phyloP scores from a whole-genome alignment of 2,888 invertebrate species.

The Ligdia adustata region DNA sequence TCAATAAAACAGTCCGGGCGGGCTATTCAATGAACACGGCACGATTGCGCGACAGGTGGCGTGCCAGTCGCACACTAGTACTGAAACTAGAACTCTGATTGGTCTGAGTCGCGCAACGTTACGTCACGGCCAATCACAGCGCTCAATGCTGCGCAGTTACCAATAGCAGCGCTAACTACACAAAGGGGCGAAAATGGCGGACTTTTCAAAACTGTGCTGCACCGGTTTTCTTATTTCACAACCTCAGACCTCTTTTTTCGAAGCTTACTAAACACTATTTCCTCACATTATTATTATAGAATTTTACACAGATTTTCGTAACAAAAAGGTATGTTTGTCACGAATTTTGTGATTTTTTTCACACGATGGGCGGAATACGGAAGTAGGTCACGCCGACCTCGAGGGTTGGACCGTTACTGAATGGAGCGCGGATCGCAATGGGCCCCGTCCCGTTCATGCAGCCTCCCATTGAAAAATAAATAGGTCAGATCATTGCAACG shows the following conservation, averaged over 20 bases:
- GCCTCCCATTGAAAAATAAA: conserved; percentile 80
- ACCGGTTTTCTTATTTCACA: conserved; percentile 39
- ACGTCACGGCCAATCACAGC: conserved; percentile 58
- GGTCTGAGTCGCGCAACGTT: conserved; percentile 43
- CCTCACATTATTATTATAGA: neutral
- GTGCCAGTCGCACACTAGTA: conserved; percentile 64
- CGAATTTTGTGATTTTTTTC: conserved; percentile 24
- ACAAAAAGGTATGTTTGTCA: conserved; percentile 1
- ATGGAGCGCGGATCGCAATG: conserved; percentile 72
- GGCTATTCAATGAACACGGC: conserved; percentile 77
- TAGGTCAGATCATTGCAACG: conserved; percentile 82
- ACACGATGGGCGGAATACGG: conserved; percentile 42
- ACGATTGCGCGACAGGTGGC: conserved; percentile 77
- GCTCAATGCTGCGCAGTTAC: conserved; percentile 41
- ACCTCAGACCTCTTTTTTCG: conserved; percentile 21
- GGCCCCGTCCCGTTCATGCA: conserved; percentile 77
- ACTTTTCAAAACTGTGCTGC: conserved; percentile 53
- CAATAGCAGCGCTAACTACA: conserved; percentile 53
- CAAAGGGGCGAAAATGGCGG: conserved; percentile 51
- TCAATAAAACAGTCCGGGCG: conserved; percentile 75
- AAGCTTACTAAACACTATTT: conserved; percentile 12
- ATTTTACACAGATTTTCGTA: conserved; percentile 8
- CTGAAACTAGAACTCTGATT: conserved; percentile 48
- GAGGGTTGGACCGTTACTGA: conserved; percentile 76
- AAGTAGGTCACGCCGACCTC: conserved; percentile 74